A percentile compares a stretch with the other conserved stretches of the same genome.
Conservation (phyloP, 2,113 vertebrate genomes). For the Callipepla californica region DNA sequence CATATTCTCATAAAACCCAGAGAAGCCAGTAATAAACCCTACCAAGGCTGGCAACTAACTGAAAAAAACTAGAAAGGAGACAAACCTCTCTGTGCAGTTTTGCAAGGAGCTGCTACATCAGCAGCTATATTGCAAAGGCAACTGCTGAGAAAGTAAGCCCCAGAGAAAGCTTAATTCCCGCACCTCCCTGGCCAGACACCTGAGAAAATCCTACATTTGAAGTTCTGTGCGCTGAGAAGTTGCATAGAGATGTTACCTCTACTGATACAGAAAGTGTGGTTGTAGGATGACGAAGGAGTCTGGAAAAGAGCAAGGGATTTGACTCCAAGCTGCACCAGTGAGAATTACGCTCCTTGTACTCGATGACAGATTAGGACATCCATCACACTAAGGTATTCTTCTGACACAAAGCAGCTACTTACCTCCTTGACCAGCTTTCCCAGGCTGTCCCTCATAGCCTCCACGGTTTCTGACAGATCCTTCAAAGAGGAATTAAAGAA, state of each 20-base stretch:
- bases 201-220: neutral
- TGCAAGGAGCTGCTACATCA: neutral
- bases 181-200: neutral
- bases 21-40: neutral
- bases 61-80: neutral
- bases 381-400: neutral
- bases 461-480: slow-evolving; percentile 80
- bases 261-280: neutral
- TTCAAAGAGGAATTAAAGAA: slow-evolving; percentile 78
- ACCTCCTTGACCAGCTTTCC: slow-evolving; percentile 86
- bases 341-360: neutral
- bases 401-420: neutral
- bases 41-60: rapidly evolving
- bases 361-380: rapidly evolving
- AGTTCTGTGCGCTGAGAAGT: neutral
- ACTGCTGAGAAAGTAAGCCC: neutral
- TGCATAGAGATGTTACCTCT: neutral
- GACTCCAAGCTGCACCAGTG: neutral
- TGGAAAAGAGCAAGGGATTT: neutral
- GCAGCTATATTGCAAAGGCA: neutral
- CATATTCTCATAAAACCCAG: rapidly evolving
- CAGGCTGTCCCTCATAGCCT: slow-evolving; percentile 81
- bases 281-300: neutral
- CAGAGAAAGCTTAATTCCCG: neutral
- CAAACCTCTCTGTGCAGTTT: neutral